Conservation (phyloP, 92 coral and sea anemone genomes). For the Anthopleura xanthogrammica region DNA sequence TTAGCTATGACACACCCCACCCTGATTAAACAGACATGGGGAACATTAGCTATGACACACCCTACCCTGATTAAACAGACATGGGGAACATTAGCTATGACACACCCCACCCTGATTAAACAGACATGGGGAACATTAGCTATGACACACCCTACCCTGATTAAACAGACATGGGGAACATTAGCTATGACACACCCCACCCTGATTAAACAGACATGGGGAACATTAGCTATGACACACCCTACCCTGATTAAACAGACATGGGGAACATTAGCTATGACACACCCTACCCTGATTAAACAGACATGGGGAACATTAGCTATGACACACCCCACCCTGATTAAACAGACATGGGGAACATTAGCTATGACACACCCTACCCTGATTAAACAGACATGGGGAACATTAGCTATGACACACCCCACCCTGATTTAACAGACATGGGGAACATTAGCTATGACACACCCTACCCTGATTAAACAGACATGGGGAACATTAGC, state of each 20-base stretch:
- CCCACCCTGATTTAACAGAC: background rate
- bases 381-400: background rate
- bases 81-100: background rate
- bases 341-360: background rate
- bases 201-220: background rate
- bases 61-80: background rate
- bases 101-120: background rate
- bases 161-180: background rate
- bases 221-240: background rate
- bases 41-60: background rate
- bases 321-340: background rate
- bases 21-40: background rate
- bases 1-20: background rate
- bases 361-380: background rate
- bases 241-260: background rate
- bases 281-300: background rate
- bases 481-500: background rate
- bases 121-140: too few species aligned
- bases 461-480: background rate
- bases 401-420: background rate
- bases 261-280: background rate
- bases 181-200: background rate
- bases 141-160: background rate
- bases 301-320: background rate
- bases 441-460: background rate